Evolutionary conservation across 2,797 vertebrate species (phyloP).

Genomic region (Pelodytes ibericus): DNA sequence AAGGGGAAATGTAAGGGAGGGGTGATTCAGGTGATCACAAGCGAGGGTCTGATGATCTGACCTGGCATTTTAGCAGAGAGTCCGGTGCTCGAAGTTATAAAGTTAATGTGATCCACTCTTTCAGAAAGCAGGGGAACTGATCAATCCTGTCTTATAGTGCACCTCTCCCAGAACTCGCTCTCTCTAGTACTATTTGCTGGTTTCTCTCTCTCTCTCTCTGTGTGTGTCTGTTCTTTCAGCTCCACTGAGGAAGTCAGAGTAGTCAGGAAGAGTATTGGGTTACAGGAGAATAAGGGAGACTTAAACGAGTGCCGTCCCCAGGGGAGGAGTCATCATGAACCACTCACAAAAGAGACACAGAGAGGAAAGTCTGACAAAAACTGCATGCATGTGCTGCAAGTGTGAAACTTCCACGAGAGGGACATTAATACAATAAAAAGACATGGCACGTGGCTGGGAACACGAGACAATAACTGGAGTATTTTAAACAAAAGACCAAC

Average conservation of each 20-base stretch:
- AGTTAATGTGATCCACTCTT: background rate
- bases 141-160: background rate
- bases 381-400: too few relatives aligned
- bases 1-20: background rate
- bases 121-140: background rate
- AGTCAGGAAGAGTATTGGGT: conserved; percentile 23
- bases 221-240: conserved; percentile 10
- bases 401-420: too few relatives aligned
- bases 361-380: background rate
- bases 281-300: conserved; percentile 3
- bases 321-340: conserved; percentile 5
- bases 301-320: conserved; percentile 5
- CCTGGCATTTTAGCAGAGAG: background rate
- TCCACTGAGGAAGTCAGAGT: conserved; percentile 45
- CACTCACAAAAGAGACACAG: conserved; percentile 37
- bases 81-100: background rate
- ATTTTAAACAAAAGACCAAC: too few relatives aligned
- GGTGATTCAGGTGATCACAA: background rate
- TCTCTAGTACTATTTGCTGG: background rate
- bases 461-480: too few relatives aligned
- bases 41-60: background rate
- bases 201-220: background rate
- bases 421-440: too few relatives aligned
- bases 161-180: background rate
- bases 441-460: too few relatives aligned